Percentiles rank a stretch among this genome's conserved stretches.
Evolutionary conservation across 2,113 vertebrate genomes (phyloP).

Genomic region (Meles meles): DNA sequence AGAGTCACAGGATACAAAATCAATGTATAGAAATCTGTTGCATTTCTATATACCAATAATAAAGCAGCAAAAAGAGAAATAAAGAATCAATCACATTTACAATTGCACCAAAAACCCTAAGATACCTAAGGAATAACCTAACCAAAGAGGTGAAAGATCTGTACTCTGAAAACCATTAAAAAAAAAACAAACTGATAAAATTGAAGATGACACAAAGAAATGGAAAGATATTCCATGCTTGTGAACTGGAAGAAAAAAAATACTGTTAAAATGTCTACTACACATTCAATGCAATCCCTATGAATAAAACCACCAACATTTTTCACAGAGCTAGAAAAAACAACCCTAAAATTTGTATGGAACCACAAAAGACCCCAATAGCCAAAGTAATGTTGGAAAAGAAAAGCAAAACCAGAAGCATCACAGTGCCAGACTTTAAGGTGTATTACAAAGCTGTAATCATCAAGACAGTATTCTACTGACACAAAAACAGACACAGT

Average conservation of each 20-base stretch:
- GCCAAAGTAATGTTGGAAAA: background rate
- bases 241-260: background rate
- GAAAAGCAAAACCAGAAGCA: background rate
- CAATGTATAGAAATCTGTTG: background rate
- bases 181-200: background rate
- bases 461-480: background rate
- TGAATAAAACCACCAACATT: background rate
- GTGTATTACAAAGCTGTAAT: background rate
- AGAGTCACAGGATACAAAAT: background rate
- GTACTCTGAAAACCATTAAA: background rate
- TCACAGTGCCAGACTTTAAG: background rate
- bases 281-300: background rate
- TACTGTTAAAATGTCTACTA: background rate
- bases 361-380: background rate
- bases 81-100: background rate
- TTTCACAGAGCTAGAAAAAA: background rate
- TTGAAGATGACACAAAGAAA: background rate
- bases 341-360: background rate
- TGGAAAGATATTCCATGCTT: background rate
- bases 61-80: background rate
- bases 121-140: background rate
- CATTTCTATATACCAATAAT: background rate
- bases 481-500: background rate
- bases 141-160: background rate
- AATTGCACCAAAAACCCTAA: background rate